phyloP scores from a whole-genome alignment of 2,888 invertebrate species.

The Nemoura dubitans region DNA sequence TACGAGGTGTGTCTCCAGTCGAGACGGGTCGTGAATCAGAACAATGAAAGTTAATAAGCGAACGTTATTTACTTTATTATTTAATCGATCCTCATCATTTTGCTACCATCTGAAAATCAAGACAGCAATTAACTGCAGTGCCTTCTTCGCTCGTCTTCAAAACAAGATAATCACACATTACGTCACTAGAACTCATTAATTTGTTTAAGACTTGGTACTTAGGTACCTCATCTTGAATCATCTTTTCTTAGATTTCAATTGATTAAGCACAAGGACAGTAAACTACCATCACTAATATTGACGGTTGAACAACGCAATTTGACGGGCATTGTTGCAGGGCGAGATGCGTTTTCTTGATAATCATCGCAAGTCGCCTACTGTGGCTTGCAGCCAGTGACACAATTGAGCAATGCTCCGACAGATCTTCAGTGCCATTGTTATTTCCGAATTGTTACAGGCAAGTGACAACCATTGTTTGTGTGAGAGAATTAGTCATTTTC shows the following conservation, averaged over 20 bases:
- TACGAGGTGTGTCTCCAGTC: neutral
- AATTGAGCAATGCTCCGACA: neutral
- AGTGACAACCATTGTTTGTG: neutral
- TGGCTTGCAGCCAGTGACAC: neutral
- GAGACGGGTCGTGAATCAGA: neutral
- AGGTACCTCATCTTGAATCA: neutral
- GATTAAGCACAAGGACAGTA: slow-evolving; percentile 12
- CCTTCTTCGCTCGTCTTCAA: neutral
- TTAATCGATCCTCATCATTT: neutral
- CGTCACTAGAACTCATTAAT: neutral
- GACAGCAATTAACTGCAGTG: neutral
- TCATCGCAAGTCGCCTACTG: too few species aligned
- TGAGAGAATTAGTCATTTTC: neutral
- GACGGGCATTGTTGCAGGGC: neutral
- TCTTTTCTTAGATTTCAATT: neutral
- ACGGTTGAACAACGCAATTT: neutral
- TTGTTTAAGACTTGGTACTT: neutral
- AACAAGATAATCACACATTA: neutral
- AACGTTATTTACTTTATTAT: neutral
- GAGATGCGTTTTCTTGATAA: neutral
- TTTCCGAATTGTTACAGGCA: neutral
- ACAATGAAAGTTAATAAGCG: neutral
- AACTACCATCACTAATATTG: neutral
- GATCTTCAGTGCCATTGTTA: neutral
- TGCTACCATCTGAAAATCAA: neutral